A percentile compares a stretch with the other conserved stretches of the same genome.
These are phyloP conservation scores for Actinemys pallida DNA, from an alignment of 2,113 vertebrate genomes.

Conservation along the genomic window DNA sequence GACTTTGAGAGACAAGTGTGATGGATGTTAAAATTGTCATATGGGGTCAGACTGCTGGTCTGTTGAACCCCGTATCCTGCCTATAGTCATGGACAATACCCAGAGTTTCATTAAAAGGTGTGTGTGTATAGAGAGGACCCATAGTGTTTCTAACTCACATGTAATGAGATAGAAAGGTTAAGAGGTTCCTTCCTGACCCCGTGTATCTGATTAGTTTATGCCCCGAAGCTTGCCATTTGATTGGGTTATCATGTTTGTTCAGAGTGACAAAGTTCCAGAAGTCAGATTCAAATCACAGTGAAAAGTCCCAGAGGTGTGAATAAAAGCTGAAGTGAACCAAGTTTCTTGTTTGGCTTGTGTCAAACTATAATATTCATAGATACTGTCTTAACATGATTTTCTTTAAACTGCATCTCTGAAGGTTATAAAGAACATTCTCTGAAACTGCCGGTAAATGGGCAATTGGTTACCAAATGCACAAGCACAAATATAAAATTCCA, in stretches of 20 bases:
- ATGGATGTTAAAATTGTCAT: neutral
- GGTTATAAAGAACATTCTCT: constrained; percentile 57
- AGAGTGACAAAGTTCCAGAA: constrained; percentile 32
- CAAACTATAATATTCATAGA: constrained; percentile 14
- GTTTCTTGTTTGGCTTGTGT: constrained; percentile 60
- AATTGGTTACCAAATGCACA: neutral
- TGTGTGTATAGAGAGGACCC: fast-evolving
- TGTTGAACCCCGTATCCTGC: fast-evolving
- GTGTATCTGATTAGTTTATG: neutral
- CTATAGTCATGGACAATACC: fast-evolving
- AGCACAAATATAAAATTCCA: neutral
- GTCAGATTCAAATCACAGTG: constrained; percentile 53
- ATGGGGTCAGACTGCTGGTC: fast-evolving
- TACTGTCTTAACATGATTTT: constrained; percentile 5
- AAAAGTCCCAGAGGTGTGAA: constrained; percentile 33
- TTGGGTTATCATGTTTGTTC: constrained; percentile 62
- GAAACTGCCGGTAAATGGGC: neutral
- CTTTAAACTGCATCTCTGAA: fast-evolving
- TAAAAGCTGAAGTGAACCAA: constrained; percentile 4
- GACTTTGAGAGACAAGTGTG: constrained; percentile 18
- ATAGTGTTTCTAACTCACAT: fast-evolving
- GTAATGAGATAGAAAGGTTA: neutral
- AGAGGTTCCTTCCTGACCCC: constrained; percentile 27
- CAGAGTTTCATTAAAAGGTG: fast-evolving
- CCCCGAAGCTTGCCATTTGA: neutral